Conservation (phyloP, 2,888 invertebrate genomes). For the Diplolepis rosae region DNA sequence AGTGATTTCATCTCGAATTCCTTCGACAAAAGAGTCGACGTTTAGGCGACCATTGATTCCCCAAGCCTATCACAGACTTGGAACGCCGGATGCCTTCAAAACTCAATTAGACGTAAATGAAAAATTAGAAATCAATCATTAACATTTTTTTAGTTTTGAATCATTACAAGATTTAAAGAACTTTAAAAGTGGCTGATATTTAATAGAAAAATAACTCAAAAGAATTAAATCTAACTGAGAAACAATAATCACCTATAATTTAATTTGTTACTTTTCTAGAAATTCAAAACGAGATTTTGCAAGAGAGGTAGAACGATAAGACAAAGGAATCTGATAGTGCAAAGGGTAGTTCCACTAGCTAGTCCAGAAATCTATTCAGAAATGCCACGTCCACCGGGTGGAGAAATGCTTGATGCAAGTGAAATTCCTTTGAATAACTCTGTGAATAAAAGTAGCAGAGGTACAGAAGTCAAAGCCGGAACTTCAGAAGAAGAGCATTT, state of each 20-base stretch:
- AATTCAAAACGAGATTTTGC: slow-evolving; percentile 73
- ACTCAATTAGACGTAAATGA: slow-evolving; percentile 74
- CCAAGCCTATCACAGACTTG: slow-evolving; percentile 68
- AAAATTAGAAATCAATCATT: background rate
- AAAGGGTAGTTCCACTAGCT: slow-evolving; percentile 82
- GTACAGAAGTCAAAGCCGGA: slow-evolving; percentile 42
- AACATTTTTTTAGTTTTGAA: background rate
- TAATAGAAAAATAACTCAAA: too few species aligned
- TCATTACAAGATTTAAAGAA: background rate
- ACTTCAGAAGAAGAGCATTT: slow-evolving; percentile 52
- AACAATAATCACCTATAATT: too few species aligned
- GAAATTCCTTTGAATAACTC: slow-evolving; percentile 43
- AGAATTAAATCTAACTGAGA: too few species aligned
- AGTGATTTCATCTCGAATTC: slow-evolving; percentile 68
- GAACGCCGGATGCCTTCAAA: slow-evolving; percentile 71
- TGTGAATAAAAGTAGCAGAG: slow-evolving; percentile 37
- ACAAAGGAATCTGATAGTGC: slow-evolving; percentile 82
- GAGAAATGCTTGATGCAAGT: slow-evolving; percentile 42
- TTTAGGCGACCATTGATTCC: slow-evolving; percentile 70
- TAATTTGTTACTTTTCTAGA: slow-evolving; percentile 56
- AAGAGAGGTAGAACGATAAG: slow-evolving; percentile 71
- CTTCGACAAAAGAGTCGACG: slow-evolving; percentile 68
- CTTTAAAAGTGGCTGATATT: background rate
- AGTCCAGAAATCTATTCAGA: slow-evolving; percentile 40
- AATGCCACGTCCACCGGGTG: slow-evolving; percentile 47